Percentiles rank a stretch among this genome's conserved stretches.
phyloP scores from a whole-genome alignment of 2,888 invertebrate species.

The Drosophila pseudotakahashii region DNA sequence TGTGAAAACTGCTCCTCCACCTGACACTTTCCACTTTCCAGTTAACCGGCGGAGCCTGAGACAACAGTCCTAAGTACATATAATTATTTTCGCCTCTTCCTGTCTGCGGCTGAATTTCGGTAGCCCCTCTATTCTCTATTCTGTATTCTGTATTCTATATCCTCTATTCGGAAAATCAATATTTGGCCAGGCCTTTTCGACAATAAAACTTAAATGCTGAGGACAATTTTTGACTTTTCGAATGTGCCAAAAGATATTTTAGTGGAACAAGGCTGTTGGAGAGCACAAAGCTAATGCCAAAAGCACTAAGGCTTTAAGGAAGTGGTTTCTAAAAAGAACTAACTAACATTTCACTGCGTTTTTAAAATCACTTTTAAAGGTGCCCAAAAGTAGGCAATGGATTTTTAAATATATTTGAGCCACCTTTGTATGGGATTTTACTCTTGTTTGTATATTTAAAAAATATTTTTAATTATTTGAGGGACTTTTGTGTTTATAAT shows the following conservation, averaged over 20 bases:
- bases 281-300: constrained; percentile 17
- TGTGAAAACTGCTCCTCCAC: constrained; percentile 1
- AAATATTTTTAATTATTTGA: no score
- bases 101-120: constrained; percentile 12
- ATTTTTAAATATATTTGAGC: no score
- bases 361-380: no score
- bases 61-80: constrained; percentile 33
- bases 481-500: no score
- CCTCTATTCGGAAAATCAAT: constrained; percentile 19
- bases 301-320: constrained; percentile 12
- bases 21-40: constrained; percentile 20
- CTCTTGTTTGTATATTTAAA: no score
- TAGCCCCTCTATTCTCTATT: neutral
- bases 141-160: no score
- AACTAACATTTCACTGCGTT: no score
- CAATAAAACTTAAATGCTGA: constrained; percentile 29
- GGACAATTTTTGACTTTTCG: constrained; percentile 20
- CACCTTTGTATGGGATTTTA: no score
- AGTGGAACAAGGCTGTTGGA: constrained; percentile 22
- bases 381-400: no score
- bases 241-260: constrained; percentile 28
- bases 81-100: constrained; percentile 26
- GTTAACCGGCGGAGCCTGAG: constrained; percentile 16
- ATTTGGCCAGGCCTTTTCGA: constrained; percentile 22
- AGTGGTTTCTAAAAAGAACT: neutral